Evolutionary conservation across 2,113 vertebrate species (phyloP), one percentile per base, ranked within the genome.

Genomic region (Drymodes brunneopygia): DNA sequence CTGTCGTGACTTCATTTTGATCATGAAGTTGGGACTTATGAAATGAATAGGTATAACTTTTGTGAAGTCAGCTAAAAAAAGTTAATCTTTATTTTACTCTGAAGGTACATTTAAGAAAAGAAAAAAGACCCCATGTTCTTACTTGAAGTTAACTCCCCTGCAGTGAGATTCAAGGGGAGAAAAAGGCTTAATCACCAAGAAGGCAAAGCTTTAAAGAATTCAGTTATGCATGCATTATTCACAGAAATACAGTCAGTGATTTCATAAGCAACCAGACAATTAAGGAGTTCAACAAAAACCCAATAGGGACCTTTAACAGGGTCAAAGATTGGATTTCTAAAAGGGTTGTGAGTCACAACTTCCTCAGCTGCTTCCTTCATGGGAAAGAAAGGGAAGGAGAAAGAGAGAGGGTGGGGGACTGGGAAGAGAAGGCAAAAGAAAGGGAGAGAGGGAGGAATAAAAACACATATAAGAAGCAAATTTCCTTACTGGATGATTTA

Each of bases 271-370:
- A 83, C 6, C 23, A 95, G 88, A 24, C 12, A 56, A 79, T 95
- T 86, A 91, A 77, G 18, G 31, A 90, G 79, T 82, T 83, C 82
- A 95, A 67, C 53, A 74, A 77, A 89, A 87, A 81, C 47, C 60
- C 15, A 61, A n/a, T 9, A 57, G 74, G n/a, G 20, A 13, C 16
- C 3, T 28, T 66, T 44, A 82, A 38, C 7, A 86, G 42, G 81
- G 50, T 58, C 25, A 71, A 81, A 94, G 64, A 31, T 29, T 87
- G 19, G 48, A 73, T 54, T 91, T 91, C n/a, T 86, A 70, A 54
- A 94, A 88, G 75, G 38, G 64, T 44, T 95, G 33, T 70, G n/a
- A 94, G 42, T 65, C 85, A 93, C 31, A 82, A 24, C 35, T 81
- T 25, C 9, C 38, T 38, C 18, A 78, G 44, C 4, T 86, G 42